These are phyloP conservation scores for Rachycentron canadum DNA, from an alignment of 2,797 vertebrate species.

Conservation along the genomic window DNA sequence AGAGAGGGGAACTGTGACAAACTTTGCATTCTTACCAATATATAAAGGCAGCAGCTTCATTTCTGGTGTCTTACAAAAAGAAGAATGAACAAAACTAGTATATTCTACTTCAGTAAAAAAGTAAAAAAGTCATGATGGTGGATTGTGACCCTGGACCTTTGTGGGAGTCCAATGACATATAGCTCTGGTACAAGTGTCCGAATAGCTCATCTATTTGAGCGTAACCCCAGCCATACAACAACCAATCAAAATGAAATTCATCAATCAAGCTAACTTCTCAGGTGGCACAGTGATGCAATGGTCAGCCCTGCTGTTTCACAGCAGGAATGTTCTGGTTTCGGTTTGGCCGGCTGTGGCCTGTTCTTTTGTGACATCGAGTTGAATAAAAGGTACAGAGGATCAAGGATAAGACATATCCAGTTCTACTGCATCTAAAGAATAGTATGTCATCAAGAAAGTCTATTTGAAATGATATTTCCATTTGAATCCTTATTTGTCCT, in stretches of 20 bases:
- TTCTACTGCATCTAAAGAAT: not conserved
- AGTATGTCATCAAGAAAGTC: not conserved
- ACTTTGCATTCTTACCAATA: not conserved
- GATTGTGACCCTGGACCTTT: not conserved
- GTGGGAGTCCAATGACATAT: too few species aligned
- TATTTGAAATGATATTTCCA: not conserved
- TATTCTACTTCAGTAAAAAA: not conserved
- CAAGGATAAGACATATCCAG: not conserved
- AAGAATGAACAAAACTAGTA: not conserved
- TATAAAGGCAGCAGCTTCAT: not conserved
- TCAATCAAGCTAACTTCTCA: not conserved
- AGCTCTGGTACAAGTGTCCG: not conserved
- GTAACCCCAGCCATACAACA: not conserved
- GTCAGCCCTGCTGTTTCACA: too few species aligned
- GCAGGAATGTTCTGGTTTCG: too few species aligned
- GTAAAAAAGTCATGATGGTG: not conserved
- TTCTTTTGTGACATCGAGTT: not conserved
- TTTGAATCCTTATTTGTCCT: conserved; percentile 2
- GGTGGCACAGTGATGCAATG: too few species aligned
- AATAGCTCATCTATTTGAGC: not conserved
- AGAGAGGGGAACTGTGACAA: not conserved
- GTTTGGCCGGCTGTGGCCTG: too few species aligned
- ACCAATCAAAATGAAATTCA: not conserved
- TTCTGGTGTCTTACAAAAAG: not conserved
- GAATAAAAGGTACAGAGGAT: not conserved